A percentile compares a stretch with the other conserved stretches of the same genome.
Conservation (phyloP, 2,888 invertebrate species). For the Hecatera dysodea region DNA sequence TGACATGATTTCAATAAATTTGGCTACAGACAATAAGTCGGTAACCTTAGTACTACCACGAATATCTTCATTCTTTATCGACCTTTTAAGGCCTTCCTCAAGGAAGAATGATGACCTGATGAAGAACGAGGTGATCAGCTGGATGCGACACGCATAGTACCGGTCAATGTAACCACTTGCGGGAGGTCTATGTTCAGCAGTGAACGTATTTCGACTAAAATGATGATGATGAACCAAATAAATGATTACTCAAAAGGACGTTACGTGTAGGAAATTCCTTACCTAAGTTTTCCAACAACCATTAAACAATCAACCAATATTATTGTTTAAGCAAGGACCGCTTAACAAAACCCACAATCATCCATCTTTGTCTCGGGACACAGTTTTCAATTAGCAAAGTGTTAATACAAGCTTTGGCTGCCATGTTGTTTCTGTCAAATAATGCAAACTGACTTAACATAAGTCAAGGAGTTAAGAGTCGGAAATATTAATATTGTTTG, state of each 20-base stretch:
- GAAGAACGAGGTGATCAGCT: too few relatives aligned
- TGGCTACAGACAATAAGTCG: too few relatives aligned
- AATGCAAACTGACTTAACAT: constrained; percentile 55
- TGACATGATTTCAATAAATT: too few relatives aligned
- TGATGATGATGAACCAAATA: not conserved
- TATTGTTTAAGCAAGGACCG: constrained; percentile 10
- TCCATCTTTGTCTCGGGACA: constrained; percentile 48
- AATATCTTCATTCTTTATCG: too few relatives aligned
- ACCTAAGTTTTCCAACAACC: not conserved
- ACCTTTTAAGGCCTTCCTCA: too few relatives aligned
- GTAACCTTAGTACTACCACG: too few relatives aligned
- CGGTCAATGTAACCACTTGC: too few relatives aligned
- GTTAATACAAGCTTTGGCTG: constrained; percentile 55
- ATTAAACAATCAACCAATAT: constrained; percentile 10
- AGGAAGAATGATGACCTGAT: too few relatives aligned
- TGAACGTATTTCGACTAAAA: too few relatives aligned
- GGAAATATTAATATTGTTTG: constrained; percentile 53
- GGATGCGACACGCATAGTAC: too few relatives aligned
- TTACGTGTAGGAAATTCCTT: not conserved
- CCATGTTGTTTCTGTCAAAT: constrained; percentile 61
- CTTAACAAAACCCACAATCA: constrained; percentile 47
- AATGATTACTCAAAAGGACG: not conserved
- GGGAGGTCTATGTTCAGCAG: too few relatives aligned
- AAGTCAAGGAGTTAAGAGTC: constrained; percentile 33
- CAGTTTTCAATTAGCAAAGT: constrained; percentile 63